Evolutionary conservation across 2,113 vertebrate genomes (phyloP).

Genomic region (Platysternon megacephalum): DNA sequence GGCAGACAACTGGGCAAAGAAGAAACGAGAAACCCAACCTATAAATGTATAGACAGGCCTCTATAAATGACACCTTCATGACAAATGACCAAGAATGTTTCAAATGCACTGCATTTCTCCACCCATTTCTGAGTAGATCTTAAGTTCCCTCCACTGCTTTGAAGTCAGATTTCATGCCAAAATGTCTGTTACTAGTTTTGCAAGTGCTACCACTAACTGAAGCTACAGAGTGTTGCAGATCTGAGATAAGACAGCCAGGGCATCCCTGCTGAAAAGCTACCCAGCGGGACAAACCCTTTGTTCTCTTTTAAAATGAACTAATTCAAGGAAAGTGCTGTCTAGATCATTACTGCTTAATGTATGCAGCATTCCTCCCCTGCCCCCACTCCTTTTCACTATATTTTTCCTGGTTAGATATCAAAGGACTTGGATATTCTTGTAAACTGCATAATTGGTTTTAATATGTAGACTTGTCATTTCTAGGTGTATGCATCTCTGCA

Average conservation of each 20-base stretch:
- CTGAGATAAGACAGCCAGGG: conserved; percentile 64
- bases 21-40: not conserved
- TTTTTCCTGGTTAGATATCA: conserved; percentile 74
- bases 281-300: conserved; percentile 73
- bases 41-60: not conserved
- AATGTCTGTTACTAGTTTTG: conserved; percentile 70
- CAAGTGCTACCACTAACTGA: conserved; percentile 78
- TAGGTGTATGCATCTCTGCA: conserved; percentile 47
- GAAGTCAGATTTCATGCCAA: conserved; percentile 69
- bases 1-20: not conserved
- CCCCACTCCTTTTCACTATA: not conserved
- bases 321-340: conserved; percentile 66
- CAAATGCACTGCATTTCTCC: not conserved
- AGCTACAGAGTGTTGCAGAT: conserved; percentile 69
- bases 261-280: conserved; percentile 72
- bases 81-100: conserved; percentile 50
- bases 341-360: conserved; percentile 55
- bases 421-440: conserved; percentile 57
- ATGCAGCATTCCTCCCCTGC: conserved; percentile 27
- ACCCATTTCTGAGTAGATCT: conserved; percentile 26
- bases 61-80: conserved; percentile 1
- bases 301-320: conserved; percentile 70
- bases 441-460: conserved; percentile 71
- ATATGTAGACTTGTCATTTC: conserved; percentile 60
- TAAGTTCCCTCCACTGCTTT: conserved; percentile 50